Evolutionary conservation across 2,888 invertebrate species (phyloP).

Genomic region (Thysanoteuthis rhombus): DNA sequence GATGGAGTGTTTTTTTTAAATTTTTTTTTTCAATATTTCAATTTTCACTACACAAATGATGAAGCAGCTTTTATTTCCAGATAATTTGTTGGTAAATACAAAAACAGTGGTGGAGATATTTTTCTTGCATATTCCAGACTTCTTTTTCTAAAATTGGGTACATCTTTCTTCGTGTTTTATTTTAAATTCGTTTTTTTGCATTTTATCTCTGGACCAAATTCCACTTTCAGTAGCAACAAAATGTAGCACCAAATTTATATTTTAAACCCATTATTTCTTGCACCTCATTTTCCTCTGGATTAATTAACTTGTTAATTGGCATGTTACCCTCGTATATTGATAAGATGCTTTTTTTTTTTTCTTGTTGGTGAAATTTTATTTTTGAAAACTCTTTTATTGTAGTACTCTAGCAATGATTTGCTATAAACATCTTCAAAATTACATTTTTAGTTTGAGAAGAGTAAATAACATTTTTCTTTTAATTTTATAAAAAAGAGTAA

Average conservation of each 20-base stretch:
- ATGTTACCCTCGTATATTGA: neutral
- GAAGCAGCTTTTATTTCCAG: neutral
- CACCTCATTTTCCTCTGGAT: neutral
- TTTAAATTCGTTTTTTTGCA: neutral
- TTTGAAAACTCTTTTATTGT: neutral
- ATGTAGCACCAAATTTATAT: neutral
- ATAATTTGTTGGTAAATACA: neutral
- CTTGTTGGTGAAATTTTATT: neutral
- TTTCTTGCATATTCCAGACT: neutral
- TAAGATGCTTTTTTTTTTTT: neutral
- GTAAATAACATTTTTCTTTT: neutral
- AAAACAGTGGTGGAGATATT: neutral
- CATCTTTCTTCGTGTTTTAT: neutral
- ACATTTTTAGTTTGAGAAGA: neutral
- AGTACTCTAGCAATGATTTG: too few relatives aligned
- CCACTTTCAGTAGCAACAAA: neutral
- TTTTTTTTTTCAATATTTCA: too few relatives aligned
- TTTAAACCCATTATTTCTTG: constrained; percentile 12
- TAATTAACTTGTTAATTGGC: neutral
- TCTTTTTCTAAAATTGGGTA: neutral
- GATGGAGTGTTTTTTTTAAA: neutral
- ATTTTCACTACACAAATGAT: too few relatives aligned
- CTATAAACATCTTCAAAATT: neutral
- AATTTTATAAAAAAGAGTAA: neutral
- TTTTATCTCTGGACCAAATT: neutral